Percentiles rank a stretch among this genome's conserved stretches.
Conservation (phyloP, 2,113 vertebrate genomes). For the Odobenus rosmarus region DNA sequence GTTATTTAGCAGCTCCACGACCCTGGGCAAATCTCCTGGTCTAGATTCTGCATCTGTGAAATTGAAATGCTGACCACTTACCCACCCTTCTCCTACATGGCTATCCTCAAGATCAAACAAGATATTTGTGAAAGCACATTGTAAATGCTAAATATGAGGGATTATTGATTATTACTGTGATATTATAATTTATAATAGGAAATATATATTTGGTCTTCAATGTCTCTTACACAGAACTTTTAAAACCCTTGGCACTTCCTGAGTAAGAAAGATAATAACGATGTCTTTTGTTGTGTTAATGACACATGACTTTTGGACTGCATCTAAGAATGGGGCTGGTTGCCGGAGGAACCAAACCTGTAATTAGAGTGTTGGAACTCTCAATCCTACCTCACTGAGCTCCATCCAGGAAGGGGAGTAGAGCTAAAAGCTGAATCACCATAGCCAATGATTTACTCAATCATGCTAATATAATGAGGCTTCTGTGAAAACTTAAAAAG, state of each 20-base stretch:
- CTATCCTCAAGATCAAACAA: background rate
- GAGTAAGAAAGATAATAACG: background rate
- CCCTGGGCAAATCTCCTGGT: background rate
- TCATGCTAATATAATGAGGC: background rate
- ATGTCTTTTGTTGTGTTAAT: background rate
- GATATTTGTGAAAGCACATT: background rate
- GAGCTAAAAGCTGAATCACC: background rate
- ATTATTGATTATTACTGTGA: constrained; percentile 12
- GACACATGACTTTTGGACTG: background rate
- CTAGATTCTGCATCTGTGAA: background rate
- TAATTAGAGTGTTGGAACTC: background rate
- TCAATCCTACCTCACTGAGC: background rate
- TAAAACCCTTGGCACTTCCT: background rate
- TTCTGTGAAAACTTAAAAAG: background rate
- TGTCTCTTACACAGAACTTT: background rate
- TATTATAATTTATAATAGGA: background rate
- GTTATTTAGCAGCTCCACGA: background rate
- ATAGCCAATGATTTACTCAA: background rate
- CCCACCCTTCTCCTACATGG: background rate
- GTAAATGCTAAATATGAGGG: background rate
- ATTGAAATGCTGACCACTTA: background rate
- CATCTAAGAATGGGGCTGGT: background rate
- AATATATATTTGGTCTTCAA: background rate
- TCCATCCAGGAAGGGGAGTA: background rate
- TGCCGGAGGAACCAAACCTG: background rate